phyloP scores from a whole-genome alignment of 1,140 invertebrate species.

The Drosophila ercepeae region DNA sequence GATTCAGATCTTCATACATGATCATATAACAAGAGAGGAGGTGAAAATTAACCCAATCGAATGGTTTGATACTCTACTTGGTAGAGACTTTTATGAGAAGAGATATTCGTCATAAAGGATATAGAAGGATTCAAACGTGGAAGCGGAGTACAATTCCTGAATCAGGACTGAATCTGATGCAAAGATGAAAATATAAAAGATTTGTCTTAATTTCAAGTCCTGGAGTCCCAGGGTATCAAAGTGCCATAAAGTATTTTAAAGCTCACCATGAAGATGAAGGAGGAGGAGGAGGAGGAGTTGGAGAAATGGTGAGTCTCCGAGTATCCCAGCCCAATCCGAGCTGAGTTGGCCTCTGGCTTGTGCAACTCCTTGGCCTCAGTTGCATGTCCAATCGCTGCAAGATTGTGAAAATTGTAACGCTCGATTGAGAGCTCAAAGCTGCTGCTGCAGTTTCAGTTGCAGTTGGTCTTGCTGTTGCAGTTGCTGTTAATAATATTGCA shows the following conservation, averaged over 20 bases:
- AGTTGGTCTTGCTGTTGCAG: constrained; percentile 15
- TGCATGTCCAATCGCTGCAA: constrained; percentile 77
- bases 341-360: constrained; percentile 46
- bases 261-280: neutral
- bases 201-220: no score
- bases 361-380: constrained; percentile 70
- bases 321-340: constrained; percentile 6
- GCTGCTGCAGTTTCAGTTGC: constrained; percentile 43
- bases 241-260: constrained; percentile 13
- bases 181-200: no score
- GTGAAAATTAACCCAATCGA: neutral
- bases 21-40: constrained; percentile 52
- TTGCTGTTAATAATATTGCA: constrained; percentile 80
- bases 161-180: no score
- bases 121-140: no score
- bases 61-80: neutral
- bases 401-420: constrained; percentile 82
- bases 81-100: no score
- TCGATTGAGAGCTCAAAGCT: constrained; percentile 79
- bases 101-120: no score
- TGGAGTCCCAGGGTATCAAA: no score
- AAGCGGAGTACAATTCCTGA: no score
- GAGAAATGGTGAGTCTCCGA: constrained; percentile 4
- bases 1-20: constrained; percentile 77
- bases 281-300: neutral